These are phyloP conservation scores for Cyclina sinensis DNA, from an alignment of 1,140 invertebrate species.

Conservation along the genomic window DNA sequence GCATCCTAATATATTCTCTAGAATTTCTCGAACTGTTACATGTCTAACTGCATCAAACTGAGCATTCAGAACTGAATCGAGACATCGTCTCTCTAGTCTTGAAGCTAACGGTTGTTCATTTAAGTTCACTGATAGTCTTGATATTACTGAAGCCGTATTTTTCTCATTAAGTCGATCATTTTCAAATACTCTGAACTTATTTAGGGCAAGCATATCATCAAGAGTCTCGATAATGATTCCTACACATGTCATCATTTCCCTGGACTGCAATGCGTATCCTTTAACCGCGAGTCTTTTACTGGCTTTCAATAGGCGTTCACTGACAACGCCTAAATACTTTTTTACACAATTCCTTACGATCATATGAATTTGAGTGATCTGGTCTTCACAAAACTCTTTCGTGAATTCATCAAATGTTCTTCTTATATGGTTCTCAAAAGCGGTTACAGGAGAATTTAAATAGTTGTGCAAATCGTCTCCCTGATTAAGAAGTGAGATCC, in stretches of 20 bases:
- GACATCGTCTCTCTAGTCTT: neutral
- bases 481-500: neutral
- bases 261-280: neutral
- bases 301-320: neutral
- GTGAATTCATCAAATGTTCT: neutral
- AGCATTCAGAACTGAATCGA: neutral
- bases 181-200: neutral
- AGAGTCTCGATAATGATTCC: neutral
- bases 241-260: neutral
- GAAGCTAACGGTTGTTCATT: neutral
- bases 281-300: too few species aligned
- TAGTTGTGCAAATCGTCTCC: neutral
- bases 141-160: neutral
- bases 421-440: neutral
- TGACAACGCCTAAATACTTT: neutral
- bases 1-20: neutral
- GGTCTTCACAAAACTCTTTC: neutral
- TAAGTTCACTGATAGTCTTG: neutral
- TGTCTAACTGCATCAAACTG: neutral
- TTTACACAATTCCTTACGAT: neutral
- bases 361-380: neutral
- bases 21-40: neutral
- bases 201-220: neutral
- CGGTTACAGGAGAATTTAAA: neutral
- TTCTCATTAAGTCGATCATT: neutral